Percentiles rank a stretch among this genome's conserved stretches.
phyloP scores from a whole-genome alignment of 2,797 vertebrate genomes.

The Echeneis naucrates region DNA sequence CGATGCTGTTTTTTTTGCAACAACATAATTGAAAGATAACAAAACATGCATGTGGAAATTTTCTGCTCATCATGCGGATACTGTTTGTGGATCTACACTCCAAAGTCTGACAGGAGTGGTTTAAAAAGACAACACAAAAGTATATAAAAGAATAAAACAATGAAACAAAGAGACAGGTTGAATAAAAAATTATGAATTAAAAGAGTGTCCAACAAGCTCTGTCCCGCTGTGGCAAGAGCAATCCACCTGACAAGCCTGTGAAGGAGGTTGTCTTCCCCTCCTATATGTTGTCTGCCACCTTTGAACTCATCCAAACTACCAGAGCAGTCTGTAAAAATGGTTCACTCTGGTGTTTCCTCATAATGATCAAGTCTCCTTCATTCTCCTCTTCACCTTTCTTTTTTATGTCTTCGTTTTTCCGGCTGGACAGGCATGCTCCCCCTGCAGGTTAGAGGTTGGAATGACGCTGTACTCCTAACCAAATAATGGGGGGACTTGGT shows the following conservation, averaged over 20 bases:
- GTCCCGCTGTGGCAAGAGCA: constrained; percentile 66
- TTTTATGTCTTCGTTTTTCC: constrained; percentile 67
- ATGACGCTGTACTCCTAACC: constrained; percentile 82
- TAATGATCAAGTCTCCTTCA: constrained; percentile 54
- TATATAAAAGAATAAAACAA: constrained; percentile 59
- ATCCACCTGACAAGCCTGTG: constrained; percentile 64
- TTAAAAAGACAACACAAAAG: constrained; percentile 65
- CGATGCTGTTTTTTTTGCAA: constrained; percentile 41
- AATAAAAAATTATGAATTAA: constrained; percentile 63
- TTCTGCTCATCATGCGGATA: constrained; percentile 68
- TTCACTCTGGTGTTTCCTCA: constrained; percentile 64
- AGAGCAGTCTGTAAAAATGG: constrained; percentile 67
- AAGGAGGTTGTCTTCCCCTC: constrained; percentile 42
- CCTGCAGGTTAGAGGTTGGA: constrained; percentile 83
- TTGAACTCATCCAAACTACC: constrained; percentile 56
- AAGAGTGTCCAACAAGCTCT: constrained; percentile 76
- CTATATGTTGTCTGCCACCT: constrained; percentile 29
- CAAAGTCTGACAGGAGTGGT: constrained; percentile 42
- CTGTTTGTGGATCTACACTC: constrained; percentile 41
- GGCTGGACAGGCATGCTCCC: constrained; percentile 80
- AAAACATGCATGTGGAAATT: constrained; percentile 53
- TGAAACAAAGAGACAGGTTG: constrained; percentile 56
- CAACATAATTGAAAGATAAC: constrained; percentile 34
- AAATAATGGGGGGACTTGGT: constrained; percentile 70
- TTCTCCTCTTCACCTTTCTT: constrained; percentile 29